phyloP scores from a whole-genome alignment of 2,888 invertebrate species.

The Megastigmus dorsalis region DNA sequence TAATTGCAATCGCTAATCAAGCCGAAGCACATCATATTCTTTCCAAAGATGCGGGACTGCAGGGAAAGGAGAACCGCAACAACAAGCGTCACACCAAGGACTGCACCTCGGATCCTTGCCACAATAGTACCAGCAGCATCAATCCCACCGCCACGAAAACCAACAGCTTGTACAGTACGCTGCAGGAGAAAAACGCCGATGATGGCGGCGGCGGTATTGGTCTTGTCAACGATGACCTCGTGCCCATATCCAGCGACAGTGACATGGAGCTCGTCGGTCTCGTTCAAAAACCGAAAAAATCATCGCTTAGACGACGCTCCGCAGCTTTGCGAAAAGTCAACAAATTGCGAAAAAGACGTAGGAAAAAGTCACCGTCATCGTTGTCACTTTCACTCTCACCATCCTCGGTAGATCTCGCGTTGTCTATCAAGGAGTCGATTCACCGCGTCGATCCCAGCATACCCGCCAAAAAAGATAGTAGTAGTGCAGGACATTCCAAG shows the following conservation, averaged over 20 bases:
- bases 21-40: constrained; percentile 67
- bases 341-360: constrained; percentile 58
- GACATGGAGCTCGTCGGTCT: constrained; percentile 70
- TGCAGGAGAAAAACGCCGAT: constrained; percentile 65
- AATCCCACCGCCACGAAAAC: not conserved
- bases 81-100: constrained; percentile 63
- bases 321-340: constrained; percentile 19
- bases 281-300: constrained; percentile 22
- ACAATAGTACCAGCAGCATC: constrained; percentile 54
- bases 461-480: constrained; percentile 11
- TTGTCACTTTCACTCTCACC: constrained; percentile 7
- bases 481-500: constrained; percentile 12
- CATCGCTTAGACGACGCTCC: not conserved
- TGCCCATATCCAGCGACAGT: constrained; percentile 71
- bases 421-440: constrained; percentile 39
- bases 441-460: constrained; percentile 15
- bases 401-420: constrained; percentile 5
- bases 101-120: constrained; percentile 55
- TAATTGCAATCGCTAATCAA: constrained; percentile 61
- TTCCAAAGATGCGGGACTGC: constrained; percentile 68
- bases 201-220: not conserved
- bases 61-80: constrained; percentile 70
- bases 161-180: constrained; percentile 53
- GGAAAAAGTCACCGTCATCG: constrained; percentile 34
- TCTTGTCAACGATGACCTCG: constrained; percentile 61